Base-by-base conservation (phyloP, 2,113 vertebrate species). In the Speoplatyrhinus poulsoni region DNA sequence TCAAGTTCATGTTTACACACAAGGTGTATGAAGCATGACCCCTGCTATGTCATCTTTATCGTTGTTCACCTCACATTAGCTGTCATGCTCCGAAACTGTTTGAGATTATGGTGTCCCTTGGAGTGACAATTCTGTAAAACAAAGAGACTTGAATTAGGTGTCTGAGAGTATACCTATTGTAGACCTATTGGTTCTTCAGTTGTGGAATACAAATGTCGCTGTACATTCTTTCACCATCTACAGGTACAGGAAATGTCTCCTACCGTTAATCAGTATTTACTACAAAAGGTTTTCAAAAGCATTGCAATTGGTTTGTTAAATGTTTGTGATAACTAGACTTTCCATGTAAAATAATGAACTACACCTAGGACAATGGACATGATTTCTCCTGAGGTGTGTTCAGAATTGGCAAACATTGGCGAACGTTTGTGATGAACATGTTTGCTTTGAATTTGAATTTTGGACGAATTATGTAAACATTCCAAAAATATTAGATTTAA, bases 1-100 rank as follows among this genome's bases (percentile, higher is more conserved):
- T 83, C 76, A 76, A 69, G 77, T 87, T 87, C 84, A 50, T 90
- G 71, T 74, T 75, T 50, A 72, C 65, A 72, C 65, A 84, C 76
- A 48, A 83, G 75, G 76, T 74, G 60, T 68, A 67, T 76, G 79
- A 61, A 57, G 82, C 71, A 58, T 65, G 77, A 76, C 57, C 67
- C 71, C 64, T 86, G 78, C 56, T 59, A 67, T 47, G 58, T 67
- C 60, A 26, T 53, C 59, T 70, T 19, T 11, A 12, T 59, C 72
- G 77, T 58, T 64, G 15, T 47, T 76, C 55, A 69, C 67, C 65
- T 72, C 67, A 60, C 66, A 73, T 16, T 26, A 15, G 71, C 48
- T 72, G 16, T 57, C 46, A 59, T 32, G 36, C 36, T 41, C 47
- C 57, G 56, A 49, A 54, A 73, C 19, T 47, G 53, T 63, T 68